Conservation (phyloP, 2,113 vertebrate genomes). For the Hypomesus transpacificus region DNA sequence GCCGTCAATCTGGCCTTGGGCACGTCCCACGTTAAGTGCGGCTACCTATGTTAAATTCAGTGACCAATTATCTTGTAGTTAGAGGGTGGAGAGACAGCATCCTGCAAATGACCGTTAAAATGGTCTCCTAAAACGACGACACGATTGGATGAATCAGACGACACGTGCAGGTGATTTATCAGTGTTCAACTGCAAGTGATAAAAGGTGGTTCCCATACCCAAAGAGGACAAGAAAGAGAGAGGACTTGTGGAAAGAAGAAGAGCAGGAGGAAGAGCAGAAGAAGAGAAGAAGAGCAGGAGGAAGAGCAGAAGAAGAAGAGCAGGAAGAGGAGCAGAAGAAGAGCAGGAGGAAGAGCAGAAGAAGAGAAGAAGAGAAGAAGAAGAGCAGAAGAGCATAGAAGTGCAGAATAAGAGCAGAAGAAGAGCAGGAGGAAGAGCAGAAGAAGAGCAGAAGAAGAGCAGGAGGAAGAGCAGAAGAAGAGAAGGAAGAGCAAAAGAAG, state of each 20-base stretch:
- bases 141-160: not conserved
- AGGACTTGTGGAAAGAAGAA: not conserved
- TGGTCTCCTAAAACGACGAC: not conserved
- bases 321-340: not conserved
- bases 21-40: not conserved
- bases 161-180: not conserved
- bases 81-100: constrained; percentile 1
- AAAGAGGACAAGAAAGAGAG: not conserved
- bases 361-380: not conserved
- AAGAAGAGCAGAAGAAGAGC: constrained; percentile 44
- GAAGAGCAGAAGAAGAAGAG: not conserved
- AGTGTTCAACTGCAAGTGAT: not conserved
- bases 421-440: constrained; percentile 5
- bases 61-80: constrained; percentile 28
- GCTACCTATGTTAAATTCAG: constrained; percentile 24
- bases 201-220: not conserved
- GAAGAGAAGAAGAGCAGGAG: not conserved
- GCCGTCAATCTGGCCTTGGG: constrained; percentile 22
- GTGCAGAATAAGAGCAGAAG: not conserved
- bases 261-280: not conserved
- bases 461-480: constrained; percentile 23
- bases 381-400: not conserved
- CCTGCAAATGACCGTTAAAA: constrained; percentile 20
- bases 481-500: not conserved
- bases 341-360: not conserved